Percentiles rank a stretch among this genome's conserved stretches.
phyloP scores from a whole-genome alignment of 2,888 invertebrate species.

The Syritta pipiens region DNA sequence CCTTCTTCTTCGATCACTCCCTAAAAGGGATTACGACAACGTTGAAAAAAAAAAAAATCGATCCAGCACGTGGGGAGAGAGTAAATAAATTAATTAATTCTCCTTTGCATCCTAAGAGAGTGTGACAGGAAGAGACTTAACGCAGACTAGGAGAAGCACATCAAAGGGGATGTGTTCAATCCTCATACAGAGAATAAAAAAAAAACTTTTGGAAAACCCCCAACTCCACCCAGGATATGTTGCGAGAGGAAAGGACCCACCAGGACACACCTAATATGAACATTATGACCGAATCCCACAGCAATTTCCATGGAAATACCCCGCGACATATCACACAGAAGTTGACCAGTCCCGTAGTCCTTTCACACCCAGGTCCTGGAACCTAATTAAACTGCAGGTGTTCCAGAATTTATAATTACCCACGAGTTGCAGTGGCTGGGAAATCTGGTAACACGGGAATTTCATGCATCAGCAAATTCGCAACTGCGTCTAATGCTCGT shows the following conservation, averaged over 20 bases:
- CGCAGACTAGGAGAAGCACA: neutral
- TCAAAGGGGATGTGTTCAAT: no score
- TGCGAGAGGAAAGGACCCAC: no score
- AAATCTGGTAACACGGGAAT: constrained; percentile 46
- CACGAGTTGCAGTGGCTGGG: constrained; percentile 37
- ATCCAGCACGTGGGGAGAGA: constrained; percentile 22
- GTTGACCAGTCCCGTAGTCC: neutral
- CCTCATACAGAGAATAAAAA: no score
- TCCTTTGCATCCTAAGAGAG: constrained; percentile 6
- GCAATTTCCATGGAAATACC: no score
- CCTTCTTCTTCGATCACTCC: constrained; percentile 34
- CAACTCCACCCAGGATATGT: no score
- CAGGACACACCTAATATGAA: no score
- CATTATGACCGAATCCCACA: neutral
- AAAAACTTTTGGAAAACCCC: no score
- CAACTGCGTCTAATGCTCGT: constrained; percentile 44
- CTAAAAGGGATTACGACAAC: constrained; percentile 14
- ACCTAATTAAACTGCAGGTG: constrained; percentile 64
- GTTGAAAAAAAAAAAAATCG: no score
- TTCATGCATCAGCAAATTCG: constrained; percentile 38
- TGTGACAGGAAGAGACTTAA: constrained; percentile 6
- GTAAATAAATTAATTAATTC: constrained; percentile 48
- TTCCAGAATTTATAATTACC: constrained; percentile 57
- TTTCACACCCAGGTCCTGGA: constrained; percentile 34
- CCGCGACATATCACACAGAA: neutral